Evolutionary conservation across 2,888 invertebrate species (phyloP), one percentile per base, ranked within the genome.

Genomic region (Apamea sordens): DNA sequence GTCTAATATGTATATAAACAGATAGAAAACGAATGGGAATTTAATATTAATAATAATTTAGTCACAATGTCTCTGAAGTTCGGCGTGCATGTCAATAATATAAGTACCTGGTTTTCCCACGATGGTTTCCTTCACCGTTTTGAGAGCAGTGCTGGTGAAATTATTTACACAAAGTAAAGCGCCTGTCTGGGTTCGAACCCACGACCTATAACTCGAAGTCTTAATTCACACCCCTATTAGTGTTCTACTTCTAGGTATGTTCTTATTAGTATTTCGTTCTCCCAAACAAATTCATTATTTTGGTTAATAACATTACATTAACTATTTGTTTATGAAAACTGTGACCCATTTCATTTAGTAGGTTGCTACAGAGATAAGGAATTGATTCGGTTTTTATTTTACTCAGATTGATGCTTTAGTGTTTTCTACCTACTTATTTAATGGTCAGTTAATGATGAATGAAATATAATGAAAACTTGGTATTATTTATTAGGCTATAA

Each of bases 271-370:
- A 77, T 77, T 32, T 59, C 24, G 8, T 18, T 47, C 3, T 47
- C 10, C 10, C 2, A 15, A 53, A 41, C 28, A n/a, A 41, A 44
- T 53, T 50, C 1, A 70, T n/a, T 70, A 64, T 32, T 32, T 41
- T 53, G 21, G 21, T n/a, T 64, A n/a, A n/a, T n/a, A n/a, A n/a
- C 36, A 11, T 47, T 59, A 67, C 18, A 36, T 47, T 36, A 41
- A 50, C 18, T 47, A 41, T 41, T 81, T 36, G 56, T 65, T 80
- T 59, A 47, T 56, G 32, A 28, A 47, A 70, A 80, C 47, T 65
- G 28, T 79, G 65, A 72, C 56, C 81, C 56, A 65, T 72, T 79
- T 79, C 10, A 24, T 70, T 47, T 5, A 32, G 13, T 56, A 18
- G 18, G 18, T 53, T 56, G 47, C 8, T 47, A 18, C 21, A 21